Percentiles rank a stretch among this genome's conserved stretches.
phyloP scores from a whole-genome alignment of 2,113 vertebrate genomes.

The Perca flavescens region DNA sequence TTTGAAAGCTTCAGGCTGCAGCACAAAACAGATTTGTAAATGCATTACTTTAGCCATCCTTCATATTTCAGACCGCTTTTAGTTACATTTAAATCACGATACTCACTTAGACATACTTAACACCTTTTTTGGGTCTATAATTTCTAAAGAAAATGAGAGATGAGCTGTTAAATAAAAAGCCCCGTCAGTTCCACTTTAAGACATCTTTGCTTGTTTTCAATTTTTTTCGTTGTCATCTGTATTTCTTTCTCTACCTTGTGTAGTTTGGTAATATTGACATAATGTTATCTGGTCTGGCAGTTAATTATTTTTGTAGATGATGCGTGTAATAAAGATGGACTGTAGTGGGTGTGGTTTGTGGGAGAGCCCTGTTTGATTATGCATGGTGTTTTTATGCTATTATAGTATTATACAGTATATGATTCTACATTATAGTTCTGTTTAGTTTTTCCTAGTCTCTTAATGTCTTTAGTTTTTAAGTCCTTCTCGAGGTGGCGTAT shows the following conservation, averaged over 20 bases:
- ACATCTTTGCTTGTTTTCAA: not conserved
- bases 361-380: not conserved
- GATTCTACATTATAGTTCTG: not conserved
- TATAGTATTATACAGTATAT: not conserved
- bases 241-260: not conserved
- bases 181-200: not conserved
- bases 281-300: not conserved
- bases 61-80: not conserved
- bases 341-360: not conserved
- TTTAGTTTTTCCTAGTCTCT: not conserved
- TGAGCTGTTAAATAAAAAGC: not conserved
- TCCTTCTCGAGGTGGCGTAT: not conserved
- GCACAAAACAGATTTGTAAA: slow-evolving; percentile 39
- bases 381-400: not conserved
- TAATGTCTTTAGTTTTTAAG: no score
- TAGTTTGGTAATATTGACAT: not conserved
- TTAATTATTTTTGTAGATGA: not conserved
- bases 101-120: not conserved
- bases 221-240: not conserved
- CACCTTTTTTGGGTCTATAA: not conserved
- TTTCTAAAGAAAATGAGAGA: not conserved
- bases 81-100: not conserved
- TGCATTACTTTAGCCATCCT: not conserved
- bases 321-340: not conserved
- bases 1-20: slow-evolving; percentile 96